Base-by-base conservation (phyloP, 2,113 vertebrate species). In the Triplophysa tibetana region DNA sequence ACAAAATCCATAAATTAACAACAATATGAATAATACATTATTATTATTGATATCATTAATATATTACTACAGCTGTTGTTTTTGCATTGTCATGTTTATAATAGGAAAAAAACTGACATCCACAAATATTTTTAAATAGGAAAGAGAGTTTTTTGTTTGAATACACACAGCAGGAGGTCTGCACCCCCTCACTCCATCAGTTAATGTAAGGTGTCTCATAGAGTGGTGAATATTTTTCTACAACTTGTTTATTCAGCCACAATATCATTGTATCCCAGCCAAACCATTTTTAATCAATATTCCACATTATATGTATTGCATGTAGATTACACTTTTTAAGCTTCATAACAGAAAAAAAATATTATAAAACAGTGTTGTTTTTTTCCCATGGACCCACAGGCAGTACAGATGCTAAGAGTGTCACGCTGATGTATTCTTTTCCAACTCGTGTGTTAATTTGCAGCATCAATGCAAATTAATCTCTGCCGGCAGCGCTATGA, bases 391-490 rank as follows among this genome's bases (percentile, higher is more conserved):
- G 58, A 58, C 23, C 38, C 72, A 75, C 72, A 63, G 33, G 38
- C 14, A 52, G 16, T 50, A 21, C 21, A 75, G 72, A 61, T 5
- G 41, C 19, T 16, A 16, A 19, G n/a, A 19, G 72, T 48, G 58
- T 63, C 58, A 75, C 38, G 21, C 14, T 48, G 21, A 75, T 21
- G 9, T 21, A 9, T 75, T 63, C 21, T 63, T 19, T 75, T 75
- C 72, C 62, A 58, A 75, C 13, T 75, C 1, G 8, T 63, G 52
- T 74, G 72, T 75, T 75, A 63, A 75, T 75, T 75, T 43, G 41
- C 58, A 63, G 45, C 58, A 63, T 75, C 19, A 62, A 75, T 63
- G 72, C 72, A 75, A 75, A 63, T 75, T 10, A 29, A 62, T 74
- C 70, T n/a, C n/a, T 45, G 12, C 50, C 56, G 45, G 21, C 8